These are phyloP conservation scores for Callinectes sapidus DNA, from an alignment of 2,888 invertebrate genomes.

Conservation along the genomic window DNA sequence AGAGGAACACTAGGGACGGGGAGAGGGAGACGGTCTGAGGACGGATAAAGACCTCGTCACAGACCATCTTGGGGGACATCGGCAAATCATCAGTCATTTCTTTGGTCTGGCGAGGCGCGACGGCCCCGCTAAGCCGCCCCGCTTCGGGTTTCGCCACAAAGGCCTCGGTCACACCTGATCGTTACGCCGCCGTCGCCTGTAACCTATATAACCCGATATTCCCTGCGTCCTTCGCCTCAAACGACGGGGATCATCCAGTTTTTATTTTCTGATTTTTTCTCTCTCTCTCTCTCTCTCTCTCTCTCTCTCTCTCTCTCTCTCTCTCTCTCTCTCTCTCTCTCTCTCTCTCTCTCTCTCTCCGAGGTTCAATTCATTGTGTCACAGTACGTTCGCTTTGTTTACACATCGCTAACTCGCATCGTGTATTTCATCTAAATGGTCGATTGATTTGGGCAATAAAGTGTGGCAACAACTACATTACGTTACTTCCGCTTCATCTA, in stretches of 20 bases:
- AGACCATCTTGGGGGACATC: conserved; percentile 47
- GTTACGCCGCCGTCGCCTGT: conserved; percentile 29
- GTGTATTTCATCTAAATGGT: neutral
- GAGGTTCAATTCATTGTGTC: neutral
- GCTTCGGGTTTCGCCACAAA: conserved; percentile 36
- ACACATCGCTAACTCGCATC: neutral
- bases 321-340: conserved; percentile 49
- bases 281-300: neutral
- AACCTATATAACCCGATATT: conserved; percentile 32
- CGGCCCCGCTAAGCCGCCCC: conserved; percentile 14
- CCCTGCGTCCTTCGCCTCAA: neutral
- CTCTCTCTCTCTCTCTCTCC: neutral
- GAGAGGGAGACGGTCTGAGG: conserved; percentile 45
- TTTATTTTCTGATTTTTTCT: neutral
- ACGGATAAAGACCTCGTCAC: conserved; percentile 56
- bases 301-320: conserved; percentile 41
- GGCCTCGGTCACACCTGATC: conserved; percentile 3
- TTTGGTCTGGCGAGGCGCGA: conserved; percentile 38
- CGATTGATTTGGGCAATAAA: neutral
- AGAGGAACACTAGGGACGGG: conserved; percentile 36
- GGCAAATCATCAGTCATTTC: conserved; percentile 59
- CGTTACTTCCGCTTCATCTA: neutral
- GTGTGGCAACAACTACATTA: neutral
- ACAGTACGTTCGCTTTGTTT: conserved; percentile 13
- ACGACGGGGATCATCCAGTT: neutral